Base-by-base conservation (phyloP, 2,797 vertebrate species). In the Catamblyrhynchus diadema region DNA sequence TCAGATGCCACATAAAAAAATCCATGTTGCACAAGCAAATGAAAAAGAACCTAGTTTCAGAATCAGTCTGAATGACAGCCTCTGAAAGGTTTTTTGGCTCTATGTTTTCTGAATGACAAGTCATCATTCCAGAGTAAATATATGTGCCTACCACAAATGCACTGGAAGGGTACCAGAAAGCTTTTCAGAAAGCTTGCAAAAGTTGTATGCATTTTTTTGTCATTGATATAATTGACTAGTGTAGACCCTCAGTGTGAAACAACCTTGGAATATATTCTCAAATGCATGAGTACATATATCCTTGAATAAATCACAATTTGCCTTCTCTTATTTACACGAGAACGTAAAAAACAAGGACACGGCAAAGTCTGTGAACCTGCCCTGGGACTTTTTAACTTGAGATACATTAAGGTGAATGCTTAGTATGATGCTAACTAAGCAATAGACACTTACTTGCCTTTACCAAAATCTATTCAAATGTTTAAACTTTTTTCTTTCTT, bases 101-200 rank as follows among this genome's bases (percentile, higher is more conserved):
- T 27, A 8, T 65, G 14, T 14, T 86, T 85, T 79, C 35, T 69
- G n/a, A 84, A 79, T 47, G 35, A 41, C 39, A 87, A 72, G 24
- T 10, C 27, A 45, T 56, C 53, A 48, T 32, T 74, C 13, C 53
- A 33, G n/a, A 64, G 6, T 48, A 39, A 85, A 66, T 56, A 61
- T 12, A 0, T 60, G 12, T 54, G 30, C 18, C 0, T 2, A 28
- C 12, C 18, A 54, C 20, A 45, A 23, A 61, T 0, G 0, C 23
- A 47, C 17, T 62, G 18, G 16, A 80, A n/a, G 4, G 20, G 41
- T 35, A 61, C 22, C 42, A 79, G 33, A 74, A 25, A 20, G 47
- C 10, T 69, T 84, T 30, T 75, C 33, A 70, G 33, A 81, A 82
- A 45, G 9, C 21, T 65, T 62, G 5, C 5, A 82, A 59, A 70